Percentiles rank a stretch among this genome's conserved stretches.
Conservation (phyloP, 2,888 invertebrate genomes). For the Sepiola atlantica region DNA sequence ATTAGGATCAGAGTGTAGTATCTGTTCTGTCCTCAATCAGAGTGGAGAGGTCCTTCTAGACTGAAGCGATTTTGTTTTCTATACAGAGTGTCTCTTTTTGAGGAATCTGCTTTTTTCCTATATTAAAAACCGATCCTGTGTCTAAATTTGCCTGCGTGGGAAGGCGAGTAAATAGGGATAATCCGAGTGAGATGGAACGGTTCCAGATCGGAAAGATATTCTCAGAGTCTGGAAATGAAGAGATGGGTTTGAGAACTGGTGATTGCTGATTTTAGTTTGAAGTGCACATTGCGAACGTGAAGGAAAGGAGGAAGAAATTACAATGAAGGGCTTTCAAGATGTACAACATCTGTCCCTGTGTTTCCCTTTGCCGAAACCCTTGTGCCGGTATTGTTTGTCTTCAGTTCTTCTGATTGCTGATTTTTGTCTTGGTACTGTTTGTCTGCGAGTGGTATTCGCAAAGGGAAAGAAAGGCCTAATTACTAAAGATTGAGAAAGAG, state of each 20-base stretch:
- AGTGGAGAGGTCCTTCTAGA: too few relatives aligned
- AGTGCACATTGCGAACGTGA: not conserved
- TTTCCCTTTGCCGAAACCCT: not conserved
- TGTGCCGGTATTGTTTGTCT: not conserved
- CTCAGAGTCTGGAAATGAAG: not conserved
- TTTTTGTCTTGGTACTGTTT: not conserved
- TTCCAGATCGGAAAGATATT: constrained; percentile 10
- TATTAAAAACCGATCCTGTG: too few relatives aligned
- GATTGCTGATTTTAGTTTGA: constrained; percentile 9
- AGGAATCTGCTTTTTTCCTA: too few relatives aligned
- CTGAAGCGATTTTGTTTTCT: too few relatives aligned
- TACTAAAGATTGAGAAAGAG: not conserved
- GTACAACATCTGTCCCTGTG: not conserved
- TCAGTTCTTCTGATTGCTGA: not conserved
- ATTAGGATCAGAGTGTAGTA: too few relatives aligned
- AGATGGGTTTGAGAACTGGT: not conserved
- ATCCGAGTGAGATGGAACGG: not conserved
- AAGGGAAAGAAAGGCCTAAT: not conserved
- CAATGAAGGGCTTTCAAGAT: not conserved
- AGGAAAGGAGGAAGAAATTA: not conserved
- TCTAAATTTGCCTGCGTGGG: too few relatives aligned
- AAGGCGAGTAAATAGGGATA: not conserved
- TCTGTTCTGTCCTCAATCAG: too few relatives aligned
- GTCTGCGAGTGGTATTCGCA: not conserved
- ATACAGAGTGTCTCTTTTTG: too few relatives aligned